phyloP scores from a whole-genome alignment of 2,888 invertebrate genomes.

The Eupithecia vulgata region DNA sequence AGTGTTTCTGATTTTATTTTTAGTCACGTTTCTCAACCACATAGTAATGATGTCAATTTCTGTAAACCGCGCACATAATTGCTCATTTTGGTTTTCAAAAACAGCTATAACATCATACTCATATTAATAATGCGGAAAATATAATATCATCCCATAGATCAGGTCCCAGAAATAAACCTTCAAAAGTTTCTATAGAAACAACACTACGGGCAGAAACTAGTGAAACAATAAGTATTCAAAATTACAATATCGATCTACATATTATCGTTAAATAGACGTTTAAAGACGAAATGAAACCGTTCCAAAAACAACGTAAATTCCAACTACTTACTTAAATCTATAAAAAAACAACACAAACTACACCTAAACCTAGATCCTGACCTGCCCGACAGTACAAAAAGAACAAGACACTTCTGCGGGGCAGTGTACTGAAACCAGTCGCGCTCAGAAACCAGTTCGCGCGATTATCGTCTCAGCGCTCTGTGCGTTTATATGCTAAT shows the following conservation, averaged over 20 bases:
- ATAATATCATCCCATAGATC: no score
- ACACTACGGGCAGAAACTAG: background rate
- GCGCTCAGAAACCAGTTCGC: conserved; percentile 63
- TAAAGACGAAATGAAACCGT: background rate
- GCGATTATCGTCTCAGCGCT: conserved; percentile 39
- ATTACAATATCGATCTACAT: background rate
- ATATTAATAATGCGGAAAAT: no score
- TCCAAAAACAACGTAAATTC: background rate
- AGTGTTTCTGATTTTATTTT: no score
- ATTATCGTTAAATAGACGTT: background rate
- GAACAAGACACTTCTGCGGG: conserved; percentile 49
- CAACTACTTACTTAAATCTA: background rate
- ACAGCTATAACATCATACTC: no score
- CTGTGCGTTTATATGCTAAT: conserved; percentile 77
- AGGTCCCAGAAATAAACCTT: background rate
- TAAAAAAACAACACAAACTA: conserved; percentile 10
- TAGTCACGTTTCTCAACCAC: no score
- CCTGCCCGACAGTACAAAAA: conserved; percentile 31
- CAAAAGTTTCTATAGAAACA: background rate
- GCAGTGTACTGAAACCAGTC: conserved; percentile 64
- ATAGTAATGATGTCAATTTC: no score
- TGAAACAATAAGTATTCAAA: background rate
- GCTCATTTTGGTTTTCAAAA: no score
- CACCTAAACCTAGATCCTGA: conserved; percentile 30
- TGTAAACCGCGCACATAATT: no score